A percentile compares a stretch with the other conserved stretches of the same genome.
Conservation (phyloP, 2,113 vertebrate genomes). For the Bujurquina vittata region DNA sequence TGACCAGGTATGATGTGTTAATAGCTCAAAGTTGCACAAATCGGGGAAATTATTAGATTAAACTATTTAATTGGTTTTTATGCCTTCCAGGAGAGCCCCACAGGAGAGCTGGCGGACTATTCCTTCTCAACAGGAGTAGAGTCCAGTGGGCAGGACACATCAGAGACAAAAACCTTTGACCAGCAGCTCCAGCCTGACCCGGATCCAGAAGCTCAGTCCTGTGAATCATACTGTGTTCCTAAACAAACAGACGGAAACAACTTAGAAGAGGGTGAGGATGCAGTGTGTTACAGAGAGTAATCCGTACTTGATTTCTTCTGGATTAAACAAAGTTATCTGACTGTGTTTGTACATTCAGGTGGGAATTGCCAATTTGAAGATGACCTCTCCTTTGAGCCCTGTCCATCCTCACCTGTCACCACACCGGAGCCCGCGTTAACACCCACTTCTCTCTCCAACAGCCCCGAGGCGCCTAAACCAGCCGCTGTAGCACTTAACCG, state of each 20-base stretch:
- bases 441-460: slow-evolving; percentile 58
- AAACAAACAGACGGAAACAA: slow-evolving; percentile 62
- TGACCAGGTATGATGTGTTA: slow-evolving; percentile 87
- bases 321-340: not conserved
- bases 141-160: slow-evolving; percentile 51
- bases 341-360: slow-evolving; percentile 66
- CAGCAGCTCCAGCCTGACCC: slow-evolving; percentile 26
- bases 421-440: slow-evolving; percentile 39
- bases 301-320: not conserved
- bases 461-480: slow-evolving; percentile 67
- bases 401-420: slow-evolving; percentile 53
- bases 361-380: slow-evolving; percentile 80
- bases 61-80: not conserved
- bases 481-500: slow-evolving; percentile 79
- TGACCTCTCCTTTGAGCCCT: slow-evolving; percentile 71
- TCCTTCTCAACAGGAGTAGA: slow-evolving; percentile 79
- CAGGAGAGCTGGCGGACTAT: slow-evolving; percentile 88
- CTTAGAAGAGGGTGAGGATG: slow-evolving; percentile 79
- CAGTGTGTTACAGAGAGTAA: not conserved
- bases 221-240: slow-evolving; percentile 22
- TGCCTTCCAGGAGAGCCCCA: slow-evolving; percentile 90
- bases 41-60: too few relatives aligned
- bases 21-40: not conserved
- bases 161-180: slow-evolving; percentile 55
- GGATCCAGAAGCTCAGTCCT: slow-evolving; percentile 34